Evolutionary conservation across 2,797 vertebrate species (phyloP), one percentile per base, ranked within the genome.

Genomic region (Sebastes variabilis): DNA sequence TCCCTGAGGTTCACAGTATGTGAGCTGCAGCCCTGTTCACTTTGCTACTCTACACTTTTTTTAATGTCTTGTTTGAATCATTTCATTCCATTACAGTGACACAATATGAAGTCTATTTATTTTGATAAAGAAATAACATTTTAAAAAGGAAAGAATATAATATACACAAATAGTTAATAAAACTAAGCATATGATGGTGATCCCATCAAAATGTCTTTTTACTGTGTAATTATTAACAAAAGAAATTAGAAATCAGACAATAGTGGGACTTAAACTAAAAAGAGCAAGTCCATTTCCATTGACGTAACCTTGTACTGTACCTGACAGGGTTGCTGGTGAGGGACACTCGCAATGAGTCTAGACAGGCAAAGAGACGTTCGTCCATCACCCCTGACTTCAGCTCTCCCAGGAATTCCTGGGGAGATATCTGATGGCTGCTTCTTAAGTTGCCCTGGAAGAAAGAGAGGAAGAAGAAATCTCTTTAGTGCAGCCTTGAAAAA

Each of bases 261-360:
- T 0, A 20, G 7, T 36, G 6, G 38, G 13, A 59, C 2, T 60
- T 68, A 34, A 59, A 52, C 14, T 7, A 14, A 54, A 61, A 1
- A 34, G 2, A 72, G 7, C 4, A 66, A 46, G 32, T 24, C 4
- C 3, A 61, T 55, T 22, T n/a, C 11, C 4, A 66, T 5, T 54
- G 16, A 55, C 22, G 58, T 36, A 72, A 72, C 49, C 9, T 16
- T 79, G 73, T 32, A 75, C 82, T 58, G 77, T 99, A 99, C 98
- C 98, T 99, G 95, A 99, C 98, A 90, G 98, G 97, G 89, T 99
- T 99, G 94, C 98, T 99, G 90, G 97, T 99, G 85, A 99, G 96
- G 73, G 98, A 99, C 42, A 99, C 98, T 2, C 98, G 95, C 62
- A 99, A 95, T 46, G 98, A 99, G 89, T 99, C 98, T 67, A 99